These are phyloP conservation scores for Megamerina dolium DNA, from an alignment of 2,888 invertebrate genomes.

Conservation along the genomic window DNA sequence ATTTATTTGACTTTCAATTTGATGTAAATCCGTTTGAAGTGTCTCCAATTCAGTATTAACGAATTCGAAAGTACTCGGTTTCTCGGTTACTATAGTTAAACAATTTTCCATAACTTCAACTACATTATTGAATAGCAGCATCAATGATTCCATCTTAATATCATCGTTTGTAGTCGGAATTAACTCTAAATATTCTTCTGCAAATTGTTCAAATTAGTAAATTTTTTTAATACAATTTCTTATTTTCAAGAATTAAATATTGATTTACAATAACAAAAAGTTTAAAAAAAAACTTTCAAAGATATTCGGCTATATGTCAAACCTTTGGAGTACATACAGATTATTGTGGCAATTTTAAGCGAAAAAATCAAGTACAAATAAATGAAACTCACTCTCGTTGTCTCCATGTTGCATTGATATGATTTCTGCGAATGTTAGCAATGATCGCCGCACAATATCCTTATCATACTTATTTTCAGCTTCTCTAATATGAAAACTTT, in stretches of 20 bases:
- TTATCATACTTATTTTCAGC: conserved; percentile 30
- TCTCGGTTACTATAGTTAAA: conserved; percentile 29
- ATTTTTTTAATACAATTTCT: too few relatives aligned
- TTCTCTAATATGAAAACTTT: conserved; percentile 34
- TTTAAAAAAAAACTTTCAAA: too few relatives aligned
- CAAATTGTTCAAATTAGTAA: too few relatives aligned
- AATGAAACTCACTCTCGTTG: too few relatives aligned
- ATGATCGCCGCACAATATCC: conserved; percentile 28
- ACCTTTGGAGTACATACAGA: too few relatives aligned
- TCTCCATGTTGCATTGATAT: too few relatives aligned
- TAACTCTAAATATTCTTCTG: too few relatives aligned
- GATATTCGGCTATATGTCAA: too few relatives aligned
- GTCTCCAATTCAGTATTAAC: conserved; percentile 28
- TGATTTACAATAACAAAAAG: too few relatives aligned
- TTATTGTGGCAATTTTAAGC: too few relatives aligned
- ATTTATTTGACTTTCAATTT: conserved; percentile 32
- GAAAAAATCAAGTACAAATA: too few relatives aligned
- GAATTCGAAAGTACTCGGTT: conserved; percentile 30
- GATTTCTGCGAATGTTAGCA: conserved; percentile 26
- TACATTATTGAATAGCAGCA: conserved; percentile 32
- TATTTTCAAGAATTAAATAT: too few relatives aligned
- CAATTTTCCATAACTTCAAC: conserved; percentile 32
- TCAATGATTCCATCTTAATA: conserved; percentile 26
- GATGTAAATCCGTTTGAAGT: conserved; percentile 29
- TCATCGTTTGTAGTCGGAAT: conserved; percentile 15